Base-by-base conservation (phyloP, 2,113 vertebrate genomes). In the Himantopus leucocephalus region DNA sequence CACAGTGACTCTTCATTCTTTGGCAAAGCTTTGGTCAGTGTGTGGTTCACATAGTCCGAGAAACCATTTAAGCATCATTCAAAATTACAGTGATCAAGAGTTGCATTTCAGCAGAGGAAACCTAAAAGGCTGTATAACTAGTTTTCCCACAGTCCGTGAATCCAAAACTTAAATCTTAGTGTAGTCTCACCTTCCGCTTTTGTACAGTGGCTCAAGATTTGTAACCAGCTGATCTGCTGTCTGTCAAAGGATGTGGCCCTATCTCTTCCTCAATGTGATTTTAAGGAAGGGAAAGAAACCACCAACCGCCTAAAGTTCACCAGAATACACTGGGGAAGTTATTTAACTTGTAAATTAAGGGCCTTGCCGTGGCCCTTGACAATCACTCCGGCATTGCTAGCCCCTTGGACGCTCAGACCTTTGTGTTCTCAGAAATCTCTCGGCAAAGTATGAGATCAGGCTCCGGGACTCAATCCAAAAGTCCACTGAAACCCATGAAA, bases 61-160 rank as follows among this genome's bases (percentile, higher is more conserved):
- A 92, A 95, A 92, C 56, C 29, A 63, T 90, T 79, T 62, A 85
- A 47, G 45, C 48, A 43, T 62, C 77, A 50, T 39, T 66, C 62
- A 87, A 76, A 97, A 96, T 96, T 95, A 95, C 87, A 92, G 89
- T 58, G 48, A 84, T 64, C 29, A 76, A 17, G 88, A 84, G 73
- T 3, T 41, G 16, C 39, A 26, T 88, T 94, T 94, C 76, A 94
- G 91, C 73, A 91, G 60, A 92, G 73, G 27, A 95, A 85, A 92
- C 48, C 43, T 82, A 84, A 52, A 86, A 50, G 39, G 68, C 85
- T 78, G 39, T 45, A 24, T 24, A 67, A 87, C 88, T 56, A 52
- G 14, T 81, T 96, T 97, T 95, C 92, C 91, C 94, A 96, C 64
- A 94, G 80, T 91, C 66, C 53, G 18, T 34, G 68, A 78, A 81